Evolutionary conservation across 2,888 invertebrate species (phyloP).

Genomic region (Catonia carolina): DNA sequence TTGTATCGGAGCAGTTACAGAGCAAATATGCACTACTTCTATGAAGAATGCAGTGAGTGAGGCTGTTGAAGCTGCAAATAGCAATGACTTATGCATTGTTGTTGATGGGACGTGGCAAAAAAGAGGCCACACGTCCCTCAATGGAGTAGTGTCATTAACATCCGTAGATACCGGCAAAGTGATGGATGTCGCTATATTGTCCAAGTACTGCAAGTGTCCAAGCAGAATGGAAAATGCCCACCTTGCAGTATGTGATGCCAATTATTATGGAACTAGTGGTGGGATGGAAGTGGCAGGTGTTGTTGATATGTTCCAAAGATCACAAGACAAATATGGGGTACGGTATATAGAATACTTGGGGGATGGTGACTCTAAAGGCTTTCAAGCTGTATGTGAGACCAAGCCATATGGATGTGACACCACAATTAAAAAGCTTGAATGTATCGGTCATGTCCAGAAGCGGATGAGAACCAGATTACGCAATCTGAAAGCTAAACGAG

Average conservation of each 20-base stretch:
- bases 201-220: neutral
- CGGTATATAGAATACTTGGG: neutral
- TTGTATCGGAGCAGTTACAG: neutral
- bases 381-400: neutral
- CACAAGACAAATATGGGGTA: neutral
- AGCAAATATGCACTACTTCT: neutral
- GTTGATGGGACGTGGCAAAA: neutral
- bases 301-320: neutral
- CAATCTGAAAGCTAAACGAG: neutral
- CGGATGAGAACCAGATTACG: neutral
- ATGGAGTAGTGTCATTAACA: neutral
- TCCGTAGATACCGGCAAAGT: neutral
- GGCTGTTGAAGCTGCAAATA: neutral
- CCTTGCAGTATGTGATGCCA: neutral
- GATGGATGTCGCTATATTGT: neutral
- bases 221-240: neutral
- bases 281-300: neutral
- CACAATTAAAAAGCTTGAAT: neutral
- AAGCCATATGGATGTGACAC: neutral
- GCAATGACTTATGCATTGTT: neutral
- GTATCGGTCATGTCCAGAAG: conserved; percentile 4
- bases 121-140: neutral
- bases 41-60: neutral
- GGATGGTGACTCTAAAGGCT: neutral
- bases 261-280: neutral